Percentiles rank a stretch among this genome's conserved stretches.
Evolutionary conservation across 2,113 vertebrate species (phyloP).

Genomic region (Porphyrio hochstetteri): DNA sequence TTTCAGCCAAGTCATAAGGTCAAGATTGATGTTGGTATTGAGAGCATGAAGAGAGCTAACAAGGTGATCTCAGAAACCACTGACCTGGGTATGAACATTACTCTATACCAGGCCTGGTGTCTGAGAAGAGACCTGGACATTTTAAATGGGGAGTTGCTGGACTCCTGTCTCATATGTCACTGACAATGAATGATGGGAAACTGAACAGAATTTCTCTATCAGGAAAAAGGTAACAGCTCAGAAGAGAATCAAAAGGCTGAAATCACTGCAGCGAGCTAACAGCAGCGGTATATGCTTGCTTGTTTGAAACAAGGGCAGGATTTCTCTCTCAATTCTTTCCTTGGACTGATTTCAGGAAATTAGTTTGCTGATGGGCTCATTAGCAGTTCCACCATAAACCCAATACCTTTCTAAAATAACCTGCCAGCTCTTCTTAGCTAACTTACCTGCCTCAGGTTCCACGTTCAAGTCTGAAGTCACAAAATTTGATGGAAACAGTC

Average conservation of each 20-base stretch:
- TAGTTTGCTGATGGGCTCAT: not conserved
- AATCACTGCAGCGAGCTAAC: fast-evolving
- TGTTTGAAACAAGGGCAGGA: not conserved
- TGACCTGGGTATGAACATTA: not conserved
- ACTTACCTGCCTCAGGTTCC: slow-evolving; percentile 88
- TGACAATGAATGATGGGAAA: not conserved
- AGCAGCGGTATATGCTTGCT: not conserved
- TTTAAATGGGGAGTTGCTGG: not conserved
- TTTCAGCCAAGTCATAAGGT: not conserved
- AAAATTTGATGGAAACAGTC: slow-evolving; percentile 97
- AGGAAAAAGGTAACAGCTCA: not conserved
- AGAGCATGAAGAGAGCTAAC: not conserved
- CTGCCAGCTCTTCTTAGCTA: not conserved
- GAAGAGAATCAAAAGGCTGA: not conserved
- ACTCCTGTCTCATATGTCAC: not conserved
- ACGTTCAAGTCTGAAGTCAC: slow-evolving; percentile 89
- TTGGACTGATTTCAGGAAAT: not conserved
- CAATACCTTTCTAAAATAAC: not conserved
- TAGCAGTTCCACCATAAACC: not conserved
- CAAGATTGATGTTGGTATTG: not conserved
- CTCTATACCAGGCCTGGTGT: not conserved
- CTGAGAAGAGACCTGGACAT: not conserved
- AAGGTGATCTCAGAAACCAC: not conserved
- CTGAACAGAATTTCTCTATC: not conserved
- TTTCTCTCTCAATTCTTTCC: not conserved